A percentile compares a stretch with the other conserved stretches of the same genome.
Evolutionary conservation across 2,888 invertebrate genomes (phyloP).

Genomic region (Pteria penguin): DNA sequence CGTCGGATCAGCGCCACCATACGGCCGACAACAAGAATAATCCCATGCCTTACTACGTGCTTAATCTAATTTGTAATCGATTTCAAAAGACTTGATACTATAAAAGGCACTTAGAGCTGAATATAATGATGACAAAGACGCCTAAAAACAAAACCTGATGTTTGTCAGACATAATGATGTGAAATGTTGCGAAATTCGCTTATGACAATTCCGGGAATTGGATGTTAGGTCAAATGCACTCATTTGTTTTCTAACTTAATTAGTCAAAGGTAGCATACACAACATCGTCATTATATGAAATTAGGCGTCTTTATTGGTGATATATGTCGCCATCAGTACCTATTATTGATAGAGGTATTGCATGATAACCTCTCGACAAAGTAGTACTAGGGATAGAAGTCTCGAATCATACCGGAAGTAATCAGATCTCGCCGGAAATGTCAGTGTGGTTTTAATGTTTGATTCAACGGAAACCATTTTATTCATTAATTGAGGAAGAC

Average conservation of each 20-base stretch:
- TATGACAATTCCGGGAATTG: conserved; percentile 19
- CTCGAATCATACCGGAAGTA: conserved; percentile 13
- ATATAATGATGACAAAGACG: conserved; percentile 21
- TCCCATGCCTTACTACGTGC: conserved; percentile 28
- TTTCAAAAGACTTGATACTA: conserved; percentile 30
- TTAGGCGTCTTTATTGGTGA: conserved; percentile 29
- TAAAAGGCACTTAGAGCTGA: conserved; percentile 27
- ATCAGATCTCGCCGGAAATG: conserved; percentile 24
- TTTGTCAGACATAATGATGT: conserved; percentile 28
- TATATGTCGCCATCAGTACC: conserved; percentile 12
- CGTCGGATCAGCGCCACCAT: conserved; percentile 21
- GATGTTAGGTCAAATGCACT: conserved; percentile 26
- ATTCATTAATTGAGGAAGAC: conserved; percentile 30
- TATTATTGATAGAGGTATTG: conserved; percentile 25
- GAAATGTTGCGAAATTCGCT: conserved; percentile 26
- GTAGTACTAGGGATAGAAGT: background rate
- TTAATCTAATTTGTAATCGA: conserved; percentile 39
- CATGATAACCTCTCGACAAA: conserved; percentile 3
- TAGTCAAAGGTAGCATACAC: conserved; percentile 28
- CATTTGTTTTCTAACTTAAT: conserved; percentile 37
- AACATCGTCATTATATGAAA: conserved; percentile 33
- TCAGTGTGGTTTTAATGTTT: conserved; percentile 32
- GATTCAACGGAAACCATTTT: conserved; percentile 22
- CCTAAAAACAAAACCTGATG: conserved; percentile 10
- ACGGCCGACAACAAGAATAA: conserved; percentile 18